phyloP scores from a whole-genome alignment of 2,797 vertebrate genomes.

The Phoxinus dragarum region DNA sequence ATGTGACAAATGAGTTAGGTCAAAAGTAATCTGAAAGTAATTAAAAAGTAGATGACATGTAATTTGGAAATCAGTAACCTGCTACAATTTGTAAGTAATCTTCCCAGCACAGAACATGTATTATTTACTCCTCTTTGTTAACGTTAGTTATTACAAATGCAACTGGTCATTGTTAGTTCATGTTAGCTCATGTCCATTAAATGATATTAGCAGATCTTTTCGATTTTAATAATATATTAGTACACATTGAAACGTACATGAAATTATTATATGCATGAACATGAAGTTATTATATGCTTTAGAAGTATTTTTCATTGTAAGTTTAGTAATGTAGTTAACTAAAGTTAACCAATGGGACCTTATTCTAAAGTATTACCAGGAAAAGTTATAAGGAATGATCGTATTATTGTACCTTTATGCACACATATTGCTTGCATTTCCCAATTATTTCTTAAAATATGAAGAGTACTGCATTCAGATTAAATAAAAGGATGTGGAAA shows the following conservation, averaged over 20 bases:
- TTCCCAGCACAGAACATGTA: background rate
- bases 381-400: background rate
- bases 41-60: background rate
- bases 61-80: background rate
- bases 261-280: background rate
- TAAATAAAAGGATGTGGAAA: background rate
- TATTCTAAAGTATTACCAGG: background rate
- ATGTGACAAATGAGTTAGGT: background rate
- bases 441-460: slow-evolving; percentile 7
- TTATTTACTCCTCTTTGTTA: background rate
- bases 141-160: background rate
- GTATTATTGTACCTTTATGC: background rate
- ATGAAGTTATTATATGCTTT: background rate
- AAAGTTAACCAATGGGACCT: background rate
- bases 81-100: background rate
- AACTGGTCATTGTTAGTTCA: background rate
- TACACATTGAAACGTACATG: background rate
- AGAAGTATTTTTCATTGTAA: background rate
- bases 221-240: background rate
- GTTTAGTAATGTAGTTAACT: background rate
- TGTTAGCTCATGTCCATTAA: background rate
- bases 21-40: too few species aligned
- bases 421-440: background rate
- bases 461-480: background rate
- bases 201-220: background rate